phyloP scores from a whole-genome alignment of 2,797 vertebrate genomes.

The Alauda arvensis region DNA sequence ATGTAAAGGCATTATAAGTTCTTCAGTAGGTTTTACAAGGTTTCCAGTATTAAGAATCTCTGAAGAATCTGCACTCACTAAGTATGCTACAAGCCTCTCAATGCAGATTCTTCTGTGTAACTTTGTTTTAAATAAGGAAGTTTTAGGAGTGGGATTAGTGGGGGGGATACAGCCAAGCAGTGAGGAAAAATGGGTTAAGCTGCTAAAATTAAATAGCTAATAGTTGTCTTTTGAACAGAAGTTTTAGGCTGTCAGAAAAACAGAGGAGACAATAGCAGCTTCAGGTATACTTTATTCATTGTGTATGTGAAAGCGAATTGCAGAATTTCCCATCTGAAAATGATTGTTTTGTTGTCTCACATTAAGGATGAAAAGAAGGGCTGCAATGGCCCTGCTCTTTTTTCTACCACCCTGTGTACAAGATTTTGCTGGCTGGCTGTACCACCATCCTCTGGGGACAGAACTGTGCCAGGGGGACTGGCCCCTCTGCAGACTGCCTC shows the following conservation, averaged over 20 bases:
- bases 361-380: neutral
- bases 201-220: neutral
- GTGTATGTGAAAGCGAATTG: neutral
- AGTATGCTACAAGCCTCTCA: neutral
- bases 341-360: neutral
- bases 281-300: neutral
- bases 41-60: neutral
- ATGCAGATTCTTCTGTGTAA: neutral
- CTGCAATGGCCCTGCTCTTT: neutral
- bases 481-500: neutral
- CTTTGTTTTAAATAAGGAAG: neutral
- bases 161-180: neutral
- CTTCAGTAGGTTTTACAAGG: neutral
- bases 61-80: neutral
- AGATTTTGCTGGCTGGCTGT: neutral
- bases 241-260: neutral
- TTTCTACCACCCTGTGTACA: neutral
- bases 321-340: neutral
- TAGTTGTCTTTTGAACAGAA: neutral
- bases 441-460: neutral
- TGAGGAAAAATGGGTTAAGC: neutral
- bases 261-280: neutral
- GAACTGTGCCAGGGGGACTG: neutral
- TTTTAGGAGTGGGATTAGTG: neutral
- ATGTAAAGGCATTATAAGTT: neutral